A percentile compares a stretch with the other conserved stretches of the same genome.
Conservation (phyloP, 1,140 invertebrate genomes). For the Drosophila asahinai region DNA sequence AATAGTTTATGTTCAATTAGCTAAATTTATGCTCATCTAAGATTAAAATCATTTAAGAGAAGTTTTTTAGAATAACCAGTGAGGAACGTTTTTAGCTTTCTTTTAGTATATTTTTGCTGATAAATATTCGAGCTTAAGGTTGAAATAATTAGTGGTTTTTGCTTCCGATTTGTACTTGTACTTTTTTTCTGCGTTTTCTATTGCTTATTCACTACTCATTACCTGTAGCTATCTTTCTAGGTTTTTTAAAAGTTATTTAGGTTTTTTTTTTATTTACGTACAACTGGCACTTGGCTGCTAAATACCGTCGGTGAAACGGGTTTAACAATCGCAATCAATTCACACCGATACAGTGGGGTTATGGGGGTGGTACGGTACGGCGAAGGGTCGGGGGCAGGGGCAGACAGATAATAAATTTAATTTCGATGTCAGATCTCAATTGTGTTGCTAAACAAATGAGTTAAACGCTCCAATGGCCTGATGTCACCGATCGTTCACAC, state of each 20-base stretch:
- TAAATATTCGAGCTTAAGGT: not conserved
- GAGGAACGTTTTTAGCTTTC: not conserved
- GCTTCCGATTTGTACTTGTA: constrained; percentile 13
- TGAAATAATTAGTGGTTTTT: not conserved
- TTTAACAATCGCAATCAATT: constrained; percentile 63
- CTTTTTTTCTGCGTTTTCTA: too few relatives aligned
- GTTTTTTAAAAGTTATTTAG: not conserved
- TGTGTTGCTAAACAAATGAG: constrained; percentile 39
- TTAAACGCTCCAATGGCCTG: constrained; percentile 35
- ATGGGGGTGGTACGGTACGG: constrained; percentile 7
- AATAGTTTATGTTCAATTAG: not conserved
- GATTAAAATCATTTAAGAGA: not conserved
- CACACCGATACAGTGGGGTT: constrained; percentile 23
- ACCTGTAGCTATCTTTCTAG: constrained; percentile 24
- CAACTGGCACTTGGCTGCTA: constrained; percentile 76
- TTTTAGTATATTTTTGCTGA: not conserved
- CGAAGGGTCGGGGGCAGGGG: constrained; percentile 19
- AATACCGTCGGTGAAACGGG: constrained; percentile 60
- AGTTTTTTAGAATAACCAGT: too few relatives aligned
- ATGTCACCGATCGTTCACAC: constrained; percentile 28
- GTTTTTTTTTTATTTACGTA: constrained; percentile 28
- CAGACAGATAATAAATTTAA: constrained; percentile 66
- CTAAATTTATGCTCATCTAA: too few relatives aligned
- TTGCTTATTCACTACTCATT: constrained; percentile 10
- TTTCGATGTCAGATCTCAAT: constrained; percentile 50